These are phyloP conservation scores for Circaetus cinerascens DNA, from an alignment of 2,113 vertebrate genomes.

Conservation along the genomic window DNA sequence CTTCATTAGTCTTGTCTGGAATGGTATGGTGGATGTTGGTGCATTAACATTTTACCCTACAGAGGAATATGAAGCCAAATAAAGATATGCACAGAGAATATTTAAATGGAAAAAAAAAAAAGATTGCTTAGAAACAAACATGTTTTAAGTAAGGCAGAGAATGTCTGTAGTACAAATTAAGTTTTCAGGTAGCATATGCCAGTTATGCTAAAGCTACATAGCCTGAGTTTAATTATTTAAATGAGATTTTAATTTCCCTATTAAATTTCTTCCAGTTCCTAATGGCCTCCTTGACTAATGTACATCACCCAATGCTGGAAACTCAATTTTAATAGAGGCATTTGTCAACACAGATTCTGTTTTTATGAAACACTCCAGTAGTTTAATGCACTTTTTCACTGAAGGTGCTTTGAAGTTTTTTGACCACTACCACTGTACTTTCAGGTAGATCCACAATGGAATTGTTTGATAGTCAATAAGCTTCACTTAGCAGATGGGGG, in stretches of 20 bases:
- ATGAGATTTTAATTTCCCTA: neutral
- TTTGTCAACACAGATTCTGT: neutral
- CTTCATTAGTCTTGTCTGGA: neutral
- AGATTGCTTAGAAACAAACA: neutral
- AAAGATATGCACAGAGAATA: neutral
- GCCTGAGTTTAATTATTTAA: neutral
- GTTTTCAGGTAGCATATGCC: neutral
- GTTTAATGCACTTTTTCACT: neutral
- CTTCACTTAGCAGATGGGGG: neutral
- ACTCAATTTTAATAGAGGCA: neutral
- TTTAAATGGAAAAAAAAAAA: neutral
- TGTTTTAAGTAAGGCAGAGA: neutral
- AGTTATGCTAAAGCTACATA: neutral
- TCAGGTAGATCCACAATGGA: neutral
- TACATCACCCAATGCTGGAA: neutral
- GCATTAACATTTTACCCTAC: neutral
- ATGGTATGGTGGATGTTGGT: neutral
- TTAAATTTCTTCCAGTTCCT: neutral
- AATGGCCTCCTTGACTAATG: neutral
- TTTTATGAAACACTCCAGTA: neutral
- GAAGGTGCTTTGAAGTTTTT: neutral
- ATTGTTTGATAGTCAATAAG: neutral
- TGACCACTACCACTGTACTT: neutral
- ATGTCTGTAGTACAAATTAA: neutral
- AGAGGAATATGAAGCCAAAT: neutral